Base-by-base conservation (phyloP, 2,113 vertebrate genomes). In the Nycticebus coucang region DNA sequence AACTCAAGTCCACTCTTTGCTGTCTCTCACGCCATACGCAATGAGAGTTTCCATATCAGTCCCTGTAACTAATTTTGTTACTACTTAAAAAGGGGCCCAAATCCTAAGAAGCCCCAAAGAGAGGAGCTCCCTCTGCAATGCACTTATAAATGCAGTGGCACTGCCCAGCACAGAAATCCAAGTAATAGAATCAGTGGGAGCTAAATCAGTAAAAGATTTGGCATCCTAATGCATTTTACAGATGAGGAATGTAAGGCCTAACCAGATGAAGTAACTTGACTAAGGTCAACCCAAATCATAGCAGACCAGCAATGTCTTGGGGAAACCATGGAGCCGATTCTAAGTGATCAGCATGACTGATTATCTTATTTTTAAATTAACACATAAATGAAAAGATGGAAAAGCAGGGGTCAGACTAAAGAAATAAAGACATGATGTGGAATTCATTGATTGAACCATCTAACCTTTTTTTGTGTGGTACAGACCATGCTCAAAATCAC, bases 341-440 rank as follows among this genome's bases (percentile, higher is more conserved):
- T 84, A 64, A 95, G 7, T 37, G 53, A 72, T 81, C 28, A 35
- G 28, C 21, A 22, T 41, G 77, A 55, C 60, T 26, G 81, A 79
- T 87, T 79, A 41, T 59, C 22, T 74, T 79, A 72, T 81, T 80
- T 94, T 90, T 26, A 74, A 91, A 57, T 88, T 95, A 91, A 82
- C 26, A 72, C 18, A n/a, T 14, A 69, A 72, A 75, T 57, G 64
- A 64, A 17, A 68, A 72, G 5, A 87, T 72, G 14, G 6, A 5
- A 85, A 77, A 15, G 9, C 21, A 79, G 21, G 72, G 59, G 33
- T 55, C 45, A 88, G 59, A 62, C 26, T 35, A 41, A 85, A 80
- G 37, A n/a, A 24, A 75, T 22, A 75, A 13, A 89, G 19, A 33
- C 11, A 68, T 0, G 5, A 78, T 79, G 28, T 33, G 30, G 21